Evolutionary conservation across 1,140 invertebrate genomes (phyloP), one percentile per base, ranked within the genome.

Genomic region (Ceratitis capitata): DNA sequence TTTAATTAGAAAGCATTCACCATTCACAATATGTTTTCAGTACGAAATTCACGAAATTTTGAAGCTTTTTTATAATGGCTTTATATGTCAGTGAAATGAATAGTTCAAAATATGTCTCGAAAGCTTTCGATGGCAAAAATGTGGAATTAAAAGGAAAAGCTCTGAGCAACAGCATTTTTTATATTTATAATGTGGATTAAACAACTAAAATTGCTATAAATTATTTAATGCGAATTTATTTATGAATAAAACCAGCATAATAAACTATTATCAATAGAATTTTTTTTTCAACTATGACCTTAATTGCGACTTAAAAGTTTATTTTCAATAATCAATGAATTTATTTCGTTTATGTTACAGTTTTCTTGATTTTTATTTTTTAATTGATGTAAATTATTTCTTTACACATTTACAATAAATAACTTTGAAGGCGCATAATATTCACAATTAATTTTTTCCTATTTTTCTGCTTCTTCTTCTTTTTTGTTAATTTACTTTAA

Each of bases 371-470:
- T 12, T 45, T 32, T 83, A 32, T 69, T 45, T 87, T 86, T 86
- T 85, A 64, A 49, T 85, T 51, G 32, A 83, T 87, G 84, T 83
- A 85, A 69, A 64, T 86, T 51, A 56, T 84, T 74, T 74, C 78
- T 69, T 69, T 84, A 61, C 53, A 64, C 32, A 82, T 32, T 35
- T 45, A 78, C 69, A 78, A 78, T 78, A 78, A 78, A 84, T 87
- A 87, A 88, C 86, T 87, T 89, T 90, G 87, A 91, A 91, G 89
- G 90, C 90, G 90, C 90, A 90, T 91, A 89, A 88, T 91, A 90
- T 90, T 90, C 89, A 91, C 90, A 91, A 88, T 90, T 84, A 84
- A 82, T 64, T 85, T 56, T 74, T 45, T 47, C 39, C 42, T 84
- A 47, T 19, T 78, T 35, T 78, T 42, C 39, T 45, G 1, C 23